Conservation (phyloP, 2,888 invertebrate species). For the Agrotis segetum region DNA sequence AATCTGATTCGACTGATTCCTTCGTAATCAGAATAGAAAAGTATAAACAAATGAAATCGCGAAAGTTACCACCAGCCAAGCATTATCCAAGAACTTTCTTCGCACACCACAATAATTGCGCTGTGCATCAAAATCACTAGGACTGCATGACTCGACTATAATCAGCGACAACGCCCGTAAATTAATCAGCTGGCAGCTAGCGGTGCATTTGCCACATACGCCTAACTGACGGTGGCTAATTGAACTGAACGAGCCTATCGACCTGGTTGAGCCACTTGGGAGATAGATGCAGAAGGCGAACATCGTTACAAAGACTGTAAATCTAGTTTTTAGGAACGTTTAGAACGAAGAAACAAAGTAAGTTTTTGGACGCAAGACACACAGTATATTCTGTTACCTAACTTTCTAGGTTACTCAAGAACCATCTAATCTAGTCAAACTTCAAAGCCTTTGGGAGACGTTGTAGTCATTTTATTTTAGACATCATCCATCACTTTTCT, state of each 20-base stretch:
- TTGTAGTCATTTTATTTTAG: neutral
- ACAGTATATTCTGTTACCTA: no score
- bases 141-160: conserved; percentile 50
- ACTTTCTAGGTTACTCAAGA: no score
- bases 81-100: conserved; percentile 16
- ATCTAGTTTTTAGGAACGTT: no score
- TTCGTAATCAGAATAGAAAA: conserved; percentile 7
- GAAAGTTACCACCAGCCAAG: conserved; percentile 17
- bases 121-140: conserved; percentile 22
- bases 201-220: conserved; percentile 59
- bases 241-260: conserved; percentile 60
- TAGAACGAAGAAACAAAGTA: no score
- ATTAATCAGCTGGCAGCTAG: conserved; percentile 66
- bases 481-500: neutral
- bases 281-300: conserved; percentile 27
- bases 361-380: no score
- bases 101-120: conserved; percentile 15
- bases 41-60: conserved; percentile 1
- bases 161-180: conserved; percentile 65
- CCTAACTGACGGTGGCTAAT: conserved; percentile 60
- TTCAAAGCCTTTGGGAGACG: no score
- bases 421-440: no score
- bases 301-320: no score
- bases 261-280: neutral
- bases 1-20: no score